Conservation (phyloP, 2,888 invertebrate genomes). For the Rhogogaster chlorosoma region DNA sequence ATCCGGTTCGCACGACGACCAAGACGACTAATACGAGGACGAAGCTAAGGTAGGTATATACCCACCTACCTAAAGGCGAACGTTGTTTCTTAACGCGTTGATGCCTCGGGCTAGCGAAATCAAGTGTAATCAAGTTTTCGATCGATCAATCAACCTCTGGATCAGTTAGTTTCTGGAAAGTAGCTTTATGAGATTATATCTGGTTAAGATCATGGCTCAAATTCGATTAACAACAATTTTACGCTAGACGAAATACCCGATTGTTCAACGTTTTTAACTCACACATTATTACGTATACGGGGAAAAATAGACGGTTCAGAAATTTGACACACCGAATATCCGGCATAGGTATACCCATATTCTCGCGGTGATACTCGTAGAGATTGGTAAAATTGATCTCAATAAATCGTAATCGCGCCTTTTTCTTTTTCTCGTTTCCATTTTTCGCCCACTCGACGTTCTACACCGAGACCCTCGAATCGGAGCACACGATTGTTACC, state of each 20-base stretch:
- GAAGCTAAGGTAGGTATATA: background rate
- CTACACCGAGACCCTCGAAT: background rate
- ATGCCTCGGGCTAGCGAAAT: slow-evolving; percentile 12
- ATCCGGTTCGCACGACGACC: slow-evolving; percentile 40
- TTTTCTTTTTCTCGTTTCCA: background rate
- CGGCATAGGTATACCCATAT: too few relatives aligned
- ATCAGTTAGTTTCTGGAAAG: slow-evolving; percentile 30
- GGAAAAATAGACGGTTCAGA: background rate
- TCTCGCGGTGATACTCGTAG: background rate
- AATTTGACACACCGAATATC: background rate
- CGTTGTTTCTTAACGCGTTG: background rate
- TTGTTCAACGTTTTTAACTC: background rate
- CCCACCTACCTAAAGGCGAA: background rate
- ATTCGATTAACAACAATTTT: slow-evolving; percentile 40
- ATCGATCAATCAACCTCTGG: slow-evolving; percentile 39
- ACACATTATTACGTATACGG: background rate
- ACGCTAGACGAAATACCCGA: background rate
- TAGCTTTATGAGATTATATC: background rate
- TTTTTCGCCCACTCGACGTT: background rate
- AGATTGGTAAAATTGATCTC: background rate
- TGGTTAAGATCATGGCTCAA: background rate
- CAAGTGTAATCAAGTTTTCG: background rate
- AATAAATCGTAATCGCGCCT: background rate
- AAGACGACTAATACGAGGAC: slow-evolving; percentile 1
- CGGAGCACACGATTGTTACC: background rate